phyloP scores from a whole-genome alignment of 2,113 vertebrate species.

The Oreotrochilus melanogaster region DNA sequence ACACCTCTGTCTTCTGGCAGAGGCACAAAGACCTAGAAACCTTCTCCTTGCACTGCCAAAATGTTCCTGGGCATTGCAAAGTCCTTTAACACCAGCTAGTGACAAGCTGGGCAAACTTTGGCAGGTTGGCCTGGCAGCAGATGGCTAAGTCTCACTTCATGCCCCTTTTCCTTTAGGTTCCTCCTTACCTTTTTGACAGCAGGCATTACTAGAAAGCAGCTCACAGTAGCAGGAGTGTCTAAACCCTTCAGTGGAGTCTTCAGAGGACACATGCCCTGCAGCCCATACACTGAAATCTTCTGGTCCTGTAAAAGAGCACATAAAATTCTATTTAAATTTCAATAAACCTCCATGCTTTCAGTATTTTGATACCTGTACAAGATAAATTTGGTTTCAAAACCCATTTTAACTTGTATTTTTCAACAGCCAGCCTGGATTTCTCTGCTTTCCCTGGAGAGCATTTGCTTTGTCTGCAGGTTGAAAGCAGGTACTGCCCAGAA shows the following conservation, averaged over 20 bases:
- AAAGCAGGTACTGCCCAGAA: neutral
- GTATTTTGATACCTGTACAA: neutral
- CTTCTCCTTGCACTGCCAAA: neutral
- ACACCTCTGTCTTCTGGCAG: conserved; percentile 16
- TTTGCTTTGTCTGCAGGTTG: neutral
- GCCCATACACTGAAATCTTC: conserved; percentile 91
- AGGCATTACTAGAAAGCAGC: conserved; percentile 89
- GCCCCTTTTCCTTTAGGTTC: neutral
- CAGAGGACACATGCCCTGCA: conserved; percentile 97
- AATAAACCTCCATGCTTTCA: neutral
- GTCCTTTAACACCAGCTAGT: neutral
- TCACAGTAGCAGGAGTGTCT: conserved; percentile 90
- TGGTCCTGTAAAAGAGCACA: conserved; percentile 84
- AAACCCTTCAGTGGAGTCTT: conserved; percentile 86
- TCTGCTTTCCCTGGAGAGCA: neutral
- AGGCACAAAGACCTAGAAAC: neutral
- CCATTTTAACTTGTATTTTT: neutral
- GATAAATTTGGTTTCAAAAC: neutral
- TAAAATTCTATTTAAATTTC: neutral
- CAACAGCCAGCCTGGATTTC: neutral
- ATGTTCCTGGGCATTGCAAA: neutral
- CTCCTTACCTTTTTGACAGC: conserved; percentile 84
- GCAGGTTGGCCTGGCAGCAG: neutral
- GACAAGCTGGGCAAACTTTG: neutral
- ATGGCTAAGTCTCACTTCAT: neutral